These are phyloP conservation scores for Ceratina australensis DNA, from an alignment of 1,140 invertebrate species.

Conservation along the genomic window DNA sequence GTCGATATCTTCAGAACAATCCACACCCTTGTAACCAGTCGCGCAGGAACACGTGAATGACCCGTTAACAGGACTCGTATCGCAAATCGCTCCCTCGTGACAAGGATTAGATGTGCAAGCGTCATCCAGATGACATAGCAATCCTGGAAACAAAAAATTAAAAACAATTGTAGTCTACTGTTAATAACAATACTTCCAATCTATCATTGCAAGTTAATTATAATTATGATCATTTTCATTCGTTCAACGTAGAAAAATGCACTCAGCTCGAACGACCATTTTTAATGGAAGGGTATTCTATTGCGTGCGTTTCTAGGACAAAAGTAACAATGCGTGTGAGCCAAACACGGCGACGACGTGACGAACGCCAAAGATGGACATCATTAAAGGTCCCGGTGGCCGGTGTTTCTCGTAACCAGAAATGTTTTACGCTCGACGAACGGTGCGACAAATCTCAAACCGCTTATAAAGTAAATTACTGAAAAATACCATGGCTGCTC, in stretches of 20 bases:
- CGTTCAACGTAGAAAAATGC: too few species aligned
- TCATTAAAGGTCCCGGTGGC: conserved; percentile 53
- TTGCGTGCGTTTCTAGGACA: conserved; percentile 65
- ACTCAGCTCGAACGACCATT: too few species aligned
- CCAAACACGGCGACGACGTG: background rate
- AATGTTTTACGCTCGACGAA: background rate
- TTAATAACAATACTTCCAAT: too few species aligned
- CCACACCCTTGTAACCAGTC: conserved; percentile 92
- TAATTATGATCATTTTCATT: too few species aligned
- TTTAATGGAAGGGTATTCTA: too few species aligned
- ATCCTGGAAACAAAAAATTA: conserved; percentile 79
- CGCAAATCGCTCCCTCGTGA: conserved; percentile 94
- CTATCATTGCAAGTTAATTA: too few species aligned
- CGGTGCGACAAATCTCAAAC: conserved; percentile 44
- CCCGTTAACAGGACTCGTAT: conserved; percentile 97
- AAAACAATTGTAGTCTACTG: conserved; percentile 10
- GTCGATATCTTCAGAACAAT: conserved; percentile 96
- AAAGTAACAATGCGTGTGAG: conserved; percentile 53
- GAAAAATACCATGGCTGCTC: background rate
- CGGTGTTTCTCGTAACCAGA: conserved; percentile 5
- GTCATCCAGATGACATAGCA: conserved; percentile 97
- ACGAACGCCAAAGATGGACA: conserved; percentile 70
- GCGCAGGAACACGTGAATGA: conserved; percentile 96
- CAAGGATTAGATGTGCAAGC: conserved; percentile 98
- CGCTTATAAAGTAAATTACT: conserved; percentile 32